Evolutionary conservation across 2,797 vertebrate species (phyloP).

Genomic region (Tadarida brasiliensis): DNA sequence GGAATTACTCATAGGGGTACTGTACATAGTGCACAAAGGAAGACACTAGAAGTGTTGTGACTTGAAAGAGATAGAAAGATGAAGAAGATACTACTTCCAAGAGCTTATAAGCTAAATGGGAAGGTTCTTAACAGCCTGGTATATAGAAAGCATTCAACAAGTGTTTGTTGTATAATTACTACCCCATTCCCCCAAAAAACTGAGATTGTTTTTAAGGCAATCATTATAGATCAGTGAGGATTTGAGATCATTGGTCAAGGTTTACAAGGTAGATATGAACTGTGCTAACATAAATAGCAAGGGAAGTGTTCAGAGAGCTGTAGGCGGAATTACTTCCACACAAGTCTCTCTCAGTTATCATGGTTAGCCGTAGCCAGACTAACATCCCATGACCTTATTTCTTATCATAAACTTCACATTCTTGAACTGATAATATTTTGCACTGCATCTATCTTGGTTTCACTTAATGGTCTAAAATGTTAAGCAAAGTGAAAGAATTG

Average conservation of each 20-base stretch:
- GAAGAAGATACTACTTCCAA: not conserved
- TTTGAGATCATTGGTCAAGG: not conserved
- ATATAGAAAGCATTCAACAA: not conserved
- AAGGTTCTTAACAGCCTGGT: not conserved
- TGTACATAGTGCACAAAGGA: not conserved
- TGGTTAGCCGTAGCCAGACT: not conserved
- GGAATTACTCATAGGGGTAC: not conserved
- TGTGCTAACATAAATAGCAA: not conserved
- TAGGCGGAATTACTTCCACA: not conserved
- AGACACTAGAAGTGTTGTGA: not conserved
- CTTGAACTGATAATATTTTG: constrained; percentile 13
- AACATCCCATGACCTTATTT: not conserved
- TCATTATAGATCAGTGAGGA: not conserved
- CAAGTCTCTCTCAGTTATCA: not conserved
- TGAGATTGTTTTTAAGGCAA: not conserved
- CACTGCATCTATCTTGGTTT: not conserved
- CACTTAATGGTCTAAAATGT: not conserved
- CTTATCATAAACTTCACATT: not conserved
- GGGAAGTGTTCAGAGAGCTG: not conserved
- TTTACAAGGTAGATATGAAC: not conserved
- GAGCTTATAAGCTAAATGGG: not conserved
- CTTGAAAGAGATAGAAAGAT: not conserved
- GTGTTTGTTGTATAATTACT: not conserved
- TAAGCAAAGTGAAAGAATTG: constrained; percentile 7
- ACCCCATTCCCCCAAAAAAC: too few species aligned